phyloP scores from a whole-genome alignment of 2,797 vertebrate species.

The Acrossocheilus fasciatus region DNA sequence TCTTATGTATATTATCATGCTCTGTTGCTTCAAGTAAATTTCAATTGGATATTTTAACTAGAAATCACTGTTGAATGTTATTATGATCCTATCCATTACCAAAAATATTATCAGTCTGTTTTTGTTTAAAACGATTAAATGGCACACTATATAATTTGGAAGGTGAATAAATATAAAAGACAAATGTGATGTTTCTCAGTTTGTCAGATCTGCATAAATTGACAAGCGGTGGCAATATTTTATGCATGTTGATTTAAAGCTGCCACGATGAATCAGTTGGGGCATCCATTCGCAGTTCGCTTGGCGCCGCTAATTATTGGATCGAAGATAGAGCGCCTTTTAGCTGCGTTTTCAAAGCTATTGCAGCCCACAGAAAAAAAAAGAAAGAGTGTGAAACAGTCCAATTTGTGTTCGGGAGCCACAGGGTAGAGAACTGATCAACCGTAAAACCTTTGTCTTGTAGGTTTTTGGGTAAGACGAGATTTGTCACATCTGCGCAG shows the following conservation, averaged over 20 bases:
- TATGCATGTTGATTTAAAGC: conserved; percentile 85
- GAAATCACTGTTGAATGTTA: neutral
- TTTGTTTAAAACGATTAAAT: neutral
- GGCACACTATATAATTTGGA: neutral
- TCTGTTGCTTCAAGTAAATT: neutral
- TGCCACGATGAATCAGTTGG: conserved; percentile 81
- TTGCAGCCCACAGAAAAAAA: conserved; percentile 44
- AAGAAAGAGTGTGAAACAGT: conserved; percentile 38
- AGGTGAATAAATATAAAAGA: neutral
- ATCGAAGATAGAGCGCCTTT: conserved; percentile 79
- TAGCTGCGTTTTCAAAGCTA: conserved; percentile 69
- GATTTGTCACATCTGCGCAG: conserved; percentile 79
- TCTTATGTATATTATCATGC: conserved; percentile 81
- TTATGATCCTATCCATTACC: neutral
- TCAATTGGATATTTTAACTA: neutral
- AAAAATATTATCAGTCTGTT: neutral
- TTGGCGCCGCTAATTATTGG: conserved; percentile 82
- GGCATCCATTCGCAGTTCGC: conserved; percentile 77
- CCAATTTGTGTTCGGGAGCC: conserved; percentile 63
- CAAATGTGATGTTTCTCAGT: neutral
- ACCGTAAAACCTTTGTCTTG: conserved; percentile 79
- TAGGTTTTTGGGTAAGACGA: conserved; percentile 71
- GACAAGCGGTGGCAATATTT: conserved; percentile 78
- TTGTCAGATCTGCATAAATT: conserved; percentile 83
- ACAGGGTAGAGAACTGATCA: conserved; percentile 78